Evolutionary conservation across 2,113 vertebrate species (phyloP).

Genomic region (Triplophysa rosa): DNA sequence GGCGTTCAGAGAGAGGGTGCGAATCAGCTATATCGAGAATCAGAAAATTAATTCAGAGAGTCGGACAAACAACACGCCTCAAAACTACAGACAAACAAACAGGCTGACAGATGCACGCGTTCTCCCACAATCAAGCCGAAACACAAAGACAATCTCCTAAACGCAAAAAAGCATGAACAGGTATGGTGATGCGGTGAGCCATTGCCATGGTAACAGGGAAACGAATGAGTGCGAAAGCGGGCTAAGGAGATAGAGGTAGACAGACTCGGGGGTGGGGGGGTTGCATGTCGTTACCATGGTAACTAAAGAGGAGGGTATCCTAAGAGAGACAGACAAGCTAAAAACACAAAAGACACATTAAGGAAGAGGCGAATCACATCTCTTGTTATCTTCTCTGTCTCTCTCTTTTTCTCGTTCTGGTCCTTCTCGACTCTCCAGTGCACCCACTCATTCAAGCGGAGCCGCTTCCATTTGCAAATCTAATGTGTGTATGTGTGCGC

Average conservation of each 20-base stretch:
- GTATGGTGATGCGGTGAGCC: conserved; percentile 63
- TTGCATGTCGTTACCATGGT: conserved; percentile 74
- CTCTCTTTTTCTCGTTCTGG: conserved; percentile 9
- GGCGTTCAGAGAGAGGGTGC: conserved; percentile 40
- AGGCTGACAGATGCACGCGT: conserved; percentile 18
- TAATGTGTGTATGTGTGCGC: conserved; percentile 36
- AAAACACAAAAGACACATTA: conserved; percentile 67
- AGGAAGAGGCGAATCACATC: conserved; percentile 61
- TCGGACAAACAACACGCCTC: neutral
- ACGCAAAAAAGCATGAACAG: conserved; percentile 60
- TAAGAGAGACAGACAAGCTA: conserved; percentile 58
- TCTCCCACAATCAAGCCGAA: conserved; percentile 31
- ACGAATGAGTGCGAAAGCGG: conserved; percentile 57
- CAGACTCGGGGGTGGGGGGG: conserved; percentile 44
- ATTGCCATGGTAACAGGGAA: conserved; percentile 70
- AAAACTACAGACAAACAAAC: neutral
- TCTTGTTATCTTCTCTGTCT: conserved; percentile 43
- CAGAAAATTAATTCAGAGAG: conserved; percentile 47
- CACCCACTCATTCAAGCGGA: conserved; percentile 42
- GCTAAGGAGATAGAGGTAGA: conserved; percentile 39
- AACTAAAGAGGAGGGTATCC: conserved; percentile 70
- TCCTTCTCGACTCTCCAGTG: conserved; percentile 28
- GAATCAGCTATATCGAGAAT: conserved; percentile 37
- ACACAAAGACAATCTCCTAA: conserved; percentile 48
- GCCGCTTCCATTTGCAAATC: conserved; percentile 45